Percentiles rank a stretch among this genome's conserved stretches.
phyloP scores from a whole-genome alignment of 1,140 invertebrate genomes.

The Macrostomum lignano region DNA sequence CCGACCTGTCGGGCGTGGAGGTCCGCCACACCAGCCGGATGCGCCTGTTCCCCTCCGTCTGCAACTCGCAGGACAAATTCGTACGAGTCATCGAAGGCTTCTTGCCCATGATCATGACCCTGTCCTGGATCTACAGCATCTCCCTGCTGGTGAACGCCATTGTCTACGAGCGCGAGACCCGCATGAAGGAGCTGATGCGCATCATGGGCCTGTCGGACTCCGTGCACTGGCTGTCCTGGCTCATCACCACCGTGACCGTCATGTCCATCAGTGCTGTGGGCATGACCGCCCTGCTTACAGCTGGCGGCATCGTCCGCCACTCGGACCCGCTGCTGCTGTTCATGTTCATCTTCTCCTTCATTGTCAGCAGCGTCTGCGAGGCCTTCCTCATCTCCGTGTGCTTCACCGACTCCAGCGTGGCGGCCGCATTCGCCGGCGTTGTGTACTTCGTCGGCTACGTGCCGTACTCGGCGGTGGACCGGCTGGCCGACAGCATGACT shows the following conservation, averaged over 20 bases:
- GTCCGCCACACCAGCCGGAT: no score
- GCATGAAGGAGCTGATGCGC: slow-evolving; percentile 34
- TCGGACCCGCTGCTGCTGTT: slow-evolving; percentile 30
- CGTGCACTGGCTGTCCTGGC: slow-evolving; percentile 36
- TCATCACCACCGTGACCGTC: slow-evolving; percentile 32
- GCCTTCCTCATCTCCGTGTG: slow-evolving; percentile 33
- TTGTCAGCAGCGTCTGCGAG: slow-evolving; percentile 31
- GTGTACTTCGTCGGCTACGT: slow-evolving; percentile 43
- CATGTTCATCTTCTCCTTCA: slow-evolving; percentile 32
- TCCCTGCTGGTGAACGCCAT: slow-evolving; percentile 38
- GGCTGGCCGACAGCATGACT: background rate
- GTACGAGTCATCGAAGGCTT: no score
- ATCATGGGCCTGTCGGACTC: slow-evolving; percentile 35
- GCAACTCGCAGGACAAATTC: no score
- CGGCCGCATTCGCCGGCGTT: slow-evolving; percentile 37
- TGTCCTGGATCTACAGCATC: slow-evolving; percentile 6
- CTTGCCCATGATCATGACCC: slow-evolving; percentile 17
- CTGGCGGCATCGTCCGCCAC: slow-evolving; percentile 30
- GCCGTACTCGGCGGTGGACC: slow-evolving; percentile 33
- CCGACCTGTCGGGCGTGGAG: no score
- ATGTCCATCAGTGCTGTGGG: slow-evolving; percentile 32
- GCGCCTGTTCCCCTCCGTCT: no score
- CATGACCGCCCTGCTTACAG: slow-evolving; percentile 29
- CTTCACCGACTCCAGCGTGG: slow-evolving; percentile 38
- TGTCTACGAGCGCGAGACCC: slow-evolving; percentile 38